Percentiles rank a stretch among this genome's conserved stretches.
Conservation (phyloP, 2,888 invertebrate genomes). For the Plutella xylostella region DNA sequence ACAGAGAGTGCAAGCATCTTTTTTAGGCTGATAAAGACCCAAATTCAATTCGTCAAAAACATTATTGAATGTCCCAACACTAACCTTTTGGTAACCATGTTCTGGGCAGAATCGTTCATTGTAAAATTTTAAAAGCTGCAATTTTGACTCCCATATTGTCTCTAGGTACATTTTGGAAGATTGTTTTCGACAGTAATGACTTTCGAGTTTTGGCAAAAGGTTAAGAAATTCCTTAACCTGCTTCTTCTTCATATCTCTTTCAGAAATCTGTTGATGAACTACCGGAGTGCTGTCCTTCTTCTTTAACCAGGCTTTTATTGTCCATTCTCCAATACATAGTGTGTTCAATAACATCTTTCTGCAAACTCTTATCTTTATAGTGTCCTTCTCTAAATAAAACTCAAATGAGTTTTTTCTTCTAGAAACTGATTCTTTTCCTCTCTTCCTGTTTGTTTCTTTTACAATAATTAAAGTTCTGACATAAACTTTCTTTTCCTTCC, state of each 20-base stretch:
- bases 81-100: neutral
- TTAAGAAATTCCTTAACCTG: neutral
- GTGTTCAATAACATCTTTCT: neutral
- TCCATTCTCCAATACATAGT: neutral
- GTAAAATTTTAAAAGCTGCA: neutral
- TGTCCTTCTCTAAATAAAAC: neutral
- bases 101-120: neutral
- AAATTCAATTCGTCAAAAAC: neutral
- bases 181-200: neutral
- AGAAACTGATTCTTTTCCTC: neutral
- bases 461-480: neutral
- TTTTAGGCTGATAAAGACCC: neutral
- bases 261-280: too few relatives aligned
- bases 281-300: neutral
- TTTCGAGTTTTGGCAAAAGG: neutral
- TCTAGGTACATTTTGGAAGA: neutral
- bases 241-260: neutral
- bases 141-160: neutral
- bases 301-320: neutral
- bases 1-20: neutral
- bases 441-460: neutral
- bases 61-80: neutral
- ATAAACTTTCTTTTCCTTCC: neutral
- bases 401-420: neutral
- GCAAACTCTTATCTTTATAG: neutral